phyloP scores from a whole-genome alignment of 1,140 invertebrate species.

The Popillia japonica region DNA sequence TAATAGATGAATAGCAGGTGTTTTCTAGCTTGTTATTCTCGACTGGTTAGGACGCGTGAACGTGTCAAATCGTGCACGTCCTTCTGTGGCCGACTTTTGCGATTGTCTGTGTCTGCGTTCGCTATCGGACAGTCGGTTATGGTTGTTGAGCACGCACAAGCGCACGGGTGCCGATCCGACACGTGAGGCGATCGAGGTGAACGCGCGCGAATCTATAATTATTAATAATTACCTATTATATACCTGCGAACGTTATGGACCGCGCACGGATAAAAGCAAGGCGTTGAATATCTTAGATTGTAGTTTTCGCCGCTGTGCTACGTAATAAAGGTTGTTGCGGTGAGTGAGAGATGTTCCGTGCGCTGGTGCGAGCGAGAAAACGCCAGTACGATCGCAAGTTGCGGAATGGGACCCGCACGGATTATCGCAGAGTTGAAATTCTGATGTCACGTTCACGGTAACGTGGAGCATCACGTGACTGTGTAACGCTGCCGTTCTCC shows the following conservation, averaged over 20 bases:
- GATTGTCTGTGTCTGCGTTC: not conserved
- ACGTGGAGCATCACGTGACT: conserved; percentile 39
- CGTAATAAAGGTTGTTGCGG: not conserved
- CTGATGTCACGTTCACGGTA: conserved; percentile 39
- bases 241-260: not conserved
- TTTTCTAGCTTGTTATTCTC: not conserved
- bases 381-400: not conserved
- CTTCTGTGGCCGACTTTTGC: not conserved
- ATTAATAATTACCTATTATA: too few species aligned
- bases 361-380: too few species aligned
- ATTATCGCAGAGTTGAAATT: not conserved
- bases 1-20: conserved; percentile 3
- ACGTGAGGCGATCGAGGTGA: conserved; percentile 11
- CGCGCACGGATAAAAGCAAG: not conserved
- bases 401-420: not conserved
- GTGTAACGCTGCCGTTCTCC: not conserved
- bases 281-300: not conserved
- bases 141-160: not conserved
- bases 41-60: not conserved
- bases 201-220: not conserved
- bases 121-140: not conserved
- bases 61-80: not conserved
- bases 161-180: not conserved
- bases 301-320: too few species aligned
- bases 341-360: too few species aligned